Percentiles rank a stretch among this genome's conserved stretches.
phyloP scores from a whole-genome alignment of 2,888 invertebrate genomes.

The Scaptomyza parva region DNA sequence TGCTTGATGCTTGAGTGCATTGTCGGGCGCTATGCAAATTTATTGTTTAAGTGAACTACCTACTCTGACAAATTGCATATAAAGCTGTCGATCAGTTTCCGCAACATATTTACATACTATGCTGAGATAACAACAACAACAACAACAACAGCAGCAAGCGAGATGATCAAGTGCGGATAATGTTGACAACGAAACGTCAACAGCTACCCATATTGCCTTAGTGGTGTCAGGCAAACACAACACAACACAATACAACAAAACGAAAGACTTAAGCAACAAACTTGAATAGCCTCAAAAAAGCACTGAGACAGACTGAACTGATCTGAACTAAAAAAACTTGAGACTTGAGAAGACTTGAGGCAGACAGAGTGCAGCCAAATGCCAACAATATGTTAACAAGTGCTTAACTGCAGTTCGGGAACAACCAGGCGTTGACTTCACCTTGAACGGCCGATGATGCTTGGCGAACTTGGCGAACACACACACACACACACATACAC shows the following conservation, averaged over 20 bases:
- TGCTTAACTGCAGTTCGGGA: slow-evolving; percentile 71
- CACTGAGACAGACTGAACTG: slow-evolving; percentile 46
- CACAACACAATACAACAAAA: slow-evolving; percentile 35
- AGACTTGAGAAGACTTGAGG: slow-evolving; percentile 4
- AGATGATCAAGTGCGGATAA: slow-evolving; percentile 42
- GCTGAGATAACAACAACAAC: background rate
- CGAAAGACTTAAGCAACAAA: slow-evolving; percentile 70
- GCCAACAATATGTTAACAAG: slow-evolving; percentile 82
- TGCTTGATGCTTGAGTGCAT: slow-evolving; percentile 28
- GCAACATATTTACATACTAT: slow-evolving; percentile 66
- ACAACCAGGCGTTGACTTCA: slow-evolving; percentile 67
- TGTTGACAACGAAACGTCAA: slow-evolving; percentile 80
- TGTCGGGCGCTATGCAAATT: slow-evolving; percentile 68
- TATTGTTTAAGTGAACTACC: slow-evolving; percentile 63
- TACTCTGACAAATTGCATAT: slow-evolving; percentile 80
- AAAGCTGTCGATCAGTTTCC: slow-evolving; percentile 80
- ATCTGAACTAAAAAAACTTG: slow-evolving; percentile 4
- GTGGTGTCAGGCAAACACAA: background rate
- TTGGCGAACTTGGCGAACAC: too few species aligned
- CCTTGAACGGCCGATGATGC: slow-evolving; percentile 66
- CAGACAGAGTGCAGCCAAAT: slow-evolving; percentile 58
- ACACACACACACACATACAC: background rate
- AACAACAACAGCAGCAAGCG: background rate
- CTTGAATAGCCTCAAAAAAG: slow-evolving; percentile 19
- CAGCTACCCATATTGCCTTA: slow-evolving; percentile 61